These are phyloP conservation scores for Phylloscopus whistleri DNA, from an alignment of 2,113 vertebrate genomes.

Conservation along the genomic window DNA sequence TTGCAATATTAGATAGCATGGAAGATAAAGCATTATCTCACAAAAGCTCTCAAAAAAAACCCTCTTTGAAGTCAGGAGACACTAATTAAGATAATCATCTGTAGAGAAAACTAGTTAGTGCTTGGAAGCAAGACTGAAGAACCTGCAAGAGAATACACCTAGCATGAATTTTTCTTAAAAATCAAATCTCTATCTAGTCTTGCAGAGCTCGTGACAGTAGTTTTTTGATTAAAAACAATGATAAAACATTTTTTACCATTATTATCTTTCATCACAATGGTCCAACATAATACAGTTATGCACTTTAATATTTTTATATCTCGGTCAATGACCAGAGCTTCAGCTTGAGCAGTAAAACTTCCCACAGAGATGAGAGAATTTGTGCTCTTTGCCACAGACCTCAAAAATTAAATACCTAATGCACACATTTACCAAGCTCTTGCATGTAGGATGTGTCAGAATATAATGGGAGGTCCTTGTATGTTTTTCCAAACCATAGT, in stretches of 20 bases:
- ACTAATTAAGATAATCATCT: neutral
- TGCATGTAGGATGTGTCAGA: neutral
- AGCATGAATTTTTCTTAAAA: neutral
- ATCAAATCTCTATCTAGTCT: neutral
- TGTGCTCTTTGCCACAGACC: neutral
- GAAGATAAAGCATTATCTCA: neutral
- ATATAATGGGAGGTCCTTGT: neutral
- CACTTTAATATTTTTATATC: neutral
- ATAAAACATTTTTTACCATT: neutral
- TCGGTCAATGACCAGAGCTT: neutral
- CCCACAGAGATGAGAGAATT: neutral
- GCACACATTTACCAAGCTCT: neutral
- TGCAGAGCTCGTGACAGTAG: neutral
- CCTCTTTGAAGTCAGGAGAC: neutral
- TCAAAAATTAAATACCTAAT: neutral
- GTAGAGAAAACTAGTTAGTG: neutral
- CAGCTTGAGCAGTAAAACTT: neutral
- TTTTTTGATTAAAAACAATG: neutral
- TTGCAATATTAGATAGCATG: neutral
- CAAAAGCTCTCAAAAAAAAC: rapidly evolving
- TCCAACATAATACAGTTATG: neutral
- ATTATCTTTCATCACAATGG: neutral
- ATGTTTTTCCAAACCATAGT: too few species aligned
- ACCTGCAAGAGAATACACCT: neutral
- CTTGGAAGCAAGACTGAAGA: neutral